phyloP scores from a whole-genome alignment of 2,797 vertebrate genomes.

The Hylomyscus alleni region DNA sequence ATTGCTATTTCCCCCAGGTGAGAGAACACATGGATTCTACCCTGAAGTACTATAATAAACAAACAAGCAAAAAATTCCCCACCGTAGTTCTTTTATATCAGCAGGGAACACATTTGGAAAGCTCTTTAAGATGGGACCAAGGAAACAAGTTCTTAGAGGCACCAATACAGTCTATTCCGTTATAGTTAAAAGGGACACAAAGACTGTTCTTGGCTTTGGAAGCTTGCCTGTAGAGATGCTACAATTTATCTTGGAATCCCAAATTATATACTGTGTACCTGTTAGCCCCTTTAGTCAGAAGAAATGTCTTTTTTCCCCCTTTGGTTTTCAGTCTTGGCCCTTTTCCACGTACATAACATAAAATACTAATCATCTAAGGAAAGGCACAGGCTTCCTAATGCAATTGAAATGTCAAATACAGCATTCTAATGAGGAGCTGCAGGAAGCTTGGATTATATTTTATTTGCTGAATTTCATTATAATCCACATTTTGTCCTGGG shows the following conservation, averaged over 20 bases:
- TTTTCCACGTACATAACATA: background rate
- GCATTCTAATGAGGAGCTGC: constrained; percentile 74
- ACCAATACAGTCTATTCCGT: background rate
- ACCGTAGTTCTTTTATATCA: background rate
- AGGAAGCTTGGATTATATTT: constrained; percentile 80
- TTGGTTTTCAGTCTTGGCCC: constrained; percentile 57
- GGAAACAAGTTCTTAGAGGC: constrained; percentile 32
- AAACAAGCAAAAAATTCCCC: background rate
- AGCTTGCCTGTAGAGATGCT: background rate
- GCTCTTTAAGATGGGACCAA: background rate
- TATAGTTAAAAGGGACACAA: constrained; percentile 1
- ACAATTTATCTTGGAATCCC: constrained; percentile 76
- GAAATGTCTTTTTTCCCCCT: constrained; percentile 42
- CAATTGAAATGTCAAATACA: constrained; percentile 82
- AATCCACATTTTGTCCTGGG: constrained; percentile 71
- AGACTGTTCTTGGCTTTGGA: constrained; percentile 56
- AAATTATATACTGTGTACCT: constrained; percentile 61
- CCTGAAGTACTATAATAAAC: background rate
- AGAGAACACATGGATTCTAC: constrained; percentile 25
- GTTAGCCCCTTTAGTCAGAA: constrained; percentile 65
- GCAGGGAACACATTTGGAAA: background rate
- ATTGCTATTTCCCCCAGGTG: constrained; percentile 39
- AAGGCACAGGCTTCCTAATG: constrained; percentile 81
- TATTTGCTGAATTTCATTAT: constrained; percentile 78
- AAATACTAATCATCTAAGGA: constrained; percentile 83